Evolutionary conservation across 2,888 invertebrate species (phyloP), one percentile per base, ranked within the genome.

Genomic region (Physocephala rufipes): DNA sequence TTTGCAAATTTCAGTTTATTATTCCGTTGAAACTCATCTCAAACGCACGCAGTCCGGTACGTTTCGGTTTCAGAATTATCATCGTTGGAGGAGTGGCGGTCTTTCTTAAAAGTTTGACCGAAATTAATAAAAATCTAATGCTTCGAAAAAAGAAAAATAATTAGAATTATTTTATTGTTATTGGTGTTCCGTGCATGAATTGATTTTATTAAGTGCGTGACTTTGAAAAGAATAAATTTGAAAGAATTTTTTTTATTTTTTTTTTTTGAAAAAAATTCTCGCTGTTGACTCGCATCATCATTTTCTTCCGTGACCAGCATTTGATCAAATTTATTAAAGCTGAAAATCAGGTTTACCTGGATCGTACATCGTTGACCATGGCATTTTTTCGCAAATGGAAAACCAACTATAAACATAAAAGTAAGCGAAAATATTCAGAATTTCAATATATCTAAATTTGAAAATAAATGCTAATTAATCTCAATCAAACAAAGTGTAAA

Each of bases 301-400:
- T 19, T 36, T 15, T 62, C 24, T 21, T 2, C n/a, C 30, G 26
- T 28, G 16, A 28, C 24, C 58, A 24, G 45, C n/a, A n/a, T 62
- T 62, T 62, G 36, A 24, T 24, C 53, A 43, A 15, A n/a, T 62
- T 55, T 53, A 28, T 28, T 71, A 61, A 15, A 65, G 71, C 61
- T 70, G 70, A 62, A 19, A 49, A 30, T 26, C 49, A 21, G 74
- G 65, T n/a, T n/a, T n/a, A n/a, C n/a, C n/a, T n/a, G n/a, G n/a
- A n/a, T n/a, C n/a, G n/a, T n/a, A n/a, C n/a, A n/a, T n/a, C n/a
- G n/a, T n/a, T 70, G 71, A 76, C 76, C 75, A 80, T 80, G 80
- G 76, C 80, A 72, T 80, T 81, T 75, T 80, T 81, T 75, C 80
- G 79, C 72, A 81, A 79, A 77, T 80, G 79, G 79, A 81, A 81